Percentiles rank a stretch among this genome's conserved stretches.
These are phyloP conservation scores for Aeoliscus strigatus DNA, from an alignment of 2,797 vertebrate genomes.

Conservation along the genomic window DNA sequence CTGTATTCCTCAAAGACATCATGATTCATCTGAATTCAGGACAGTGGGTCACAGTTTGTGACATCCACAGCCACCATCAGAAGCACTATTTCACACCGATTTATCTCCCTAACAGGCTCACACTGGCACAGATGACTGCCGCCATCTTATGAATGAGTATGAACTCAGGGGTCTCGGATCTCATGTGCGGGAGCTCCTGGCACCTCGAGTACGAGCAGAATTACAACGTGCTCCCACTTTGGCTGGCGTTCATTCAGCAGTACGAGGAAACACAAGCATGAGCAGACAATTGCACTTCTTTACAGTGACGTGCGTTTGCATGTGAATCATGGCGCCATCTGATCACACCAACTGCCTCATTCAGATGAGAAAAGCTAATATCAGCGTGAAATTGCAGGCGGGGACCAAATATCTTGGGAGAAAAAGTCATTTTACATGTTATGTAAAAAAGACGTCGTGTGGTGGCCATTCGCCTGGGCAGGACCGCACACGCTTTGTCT, in stretches of 20 bases:
- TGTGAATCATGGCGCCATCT: slow-evolving; percentile 62
- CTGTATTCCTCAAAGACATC: too few relatives aligned
- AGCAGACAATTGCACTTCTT: slow-evolving; percentile 37
- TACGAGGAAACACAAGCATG: slow-evolving; percentile 42
- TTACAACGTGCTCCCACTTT: slow-evolving; percentile 3
- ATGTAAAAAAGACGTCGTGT: too few relatives aligned
- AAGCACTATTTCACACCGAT: slow-evolving; percentile 27
- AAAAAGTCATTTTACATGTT: slow-evolving; percentile 13
- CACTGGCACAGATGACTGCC: slow-evolving; percentile 3
- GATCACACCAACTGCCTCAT: slow-evolving; percentile 36
- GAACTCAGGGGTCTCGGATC: slow-evolving; percentile 34
- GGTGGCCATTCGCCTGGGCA: background rate
- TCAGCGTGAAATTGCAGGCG: slow-evolving; percentile 20
- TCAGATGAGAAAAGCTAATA: slow-evolving; percentile 35
- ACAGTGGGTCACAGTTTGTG: too few relatives aligned
- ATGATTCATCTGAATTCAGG: too few relatives aligned
- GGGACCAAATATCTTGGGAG: slow-evolving; percentile 6
- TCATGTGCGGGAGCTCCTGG: slow-evolving; percentile 29
- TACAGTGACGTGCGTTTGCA: slow-evolving; percentile 24
- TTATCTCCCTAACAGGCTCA: slow-evolving; percentile 22
- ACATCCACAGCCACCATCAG: too few relatives aligned
- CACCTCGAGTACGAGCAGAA: slow-evolving; percentile 19
- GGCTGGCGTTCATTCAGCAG: too few relatives aligned
- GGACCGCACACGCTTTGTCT: background rate
- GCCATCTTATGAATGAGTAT: slow-evolving; percentile 33